These are phyloP conservation scores for Ptiloglossa arizonensis DNA, from an alignment of 1,140 invertebrate genomes.

Conservation along the genomic window DNA sequence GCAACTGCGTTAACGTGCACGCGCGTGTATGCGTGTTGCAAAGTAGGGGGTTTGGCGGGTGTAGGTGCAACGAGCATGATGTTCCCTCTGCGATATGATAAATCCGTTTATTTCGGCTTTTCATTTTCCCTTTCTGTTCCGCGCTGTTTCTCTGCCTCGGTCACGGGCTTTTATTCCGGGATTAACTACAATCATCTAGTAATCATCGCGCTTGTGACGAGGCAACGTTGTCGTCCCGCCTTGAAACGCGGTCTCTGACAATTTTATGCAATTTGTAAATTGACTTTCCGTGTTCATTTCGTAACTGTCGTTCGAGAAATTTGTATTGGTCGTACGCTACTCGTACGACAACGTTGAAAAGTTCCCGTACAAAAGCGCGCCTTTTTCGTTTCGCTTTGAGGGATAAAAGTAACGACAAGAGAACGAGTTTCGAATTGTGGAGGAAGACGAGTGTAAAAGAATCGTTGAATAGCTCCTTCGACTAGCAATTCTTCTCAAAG, in stretches of 20 bases:
- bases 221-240: neutral
- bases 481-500: too few species aligned
- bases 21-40: neutral
- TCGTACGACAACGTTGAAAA: too few species aligned
- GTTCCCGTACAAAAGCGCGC: too few species aligned
- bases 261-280: neutral
- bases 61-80: too few species aligned
- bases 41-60: too few species aligned
- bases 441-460: too few species aligned
- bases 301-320: neutral
- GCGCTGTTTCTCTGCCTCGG: neutral
- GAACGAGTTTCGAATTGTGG: too few species aligned
- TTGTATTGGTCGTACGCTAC: too few species aligned
- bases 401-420: too few species aligned
- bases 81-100: constrained; percentile 19
- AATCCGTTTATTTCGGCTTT: constrained; percentile 33
- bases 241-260: neutral
- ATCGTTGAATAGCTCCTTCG: too few species aligned
- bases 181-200: constrained; percentile 6
- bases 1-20: neutral
- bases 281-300: neutral
- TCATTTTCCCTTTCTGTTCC: neutral
- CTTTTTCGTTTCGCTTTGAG: too few species aligned
- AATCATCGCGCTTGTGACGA: neutral
- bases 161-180: neutral